phyloP scores from a whole-genome alignment of 2,113 vertebrate species.

The Cephalophus harveyi region DNA sequence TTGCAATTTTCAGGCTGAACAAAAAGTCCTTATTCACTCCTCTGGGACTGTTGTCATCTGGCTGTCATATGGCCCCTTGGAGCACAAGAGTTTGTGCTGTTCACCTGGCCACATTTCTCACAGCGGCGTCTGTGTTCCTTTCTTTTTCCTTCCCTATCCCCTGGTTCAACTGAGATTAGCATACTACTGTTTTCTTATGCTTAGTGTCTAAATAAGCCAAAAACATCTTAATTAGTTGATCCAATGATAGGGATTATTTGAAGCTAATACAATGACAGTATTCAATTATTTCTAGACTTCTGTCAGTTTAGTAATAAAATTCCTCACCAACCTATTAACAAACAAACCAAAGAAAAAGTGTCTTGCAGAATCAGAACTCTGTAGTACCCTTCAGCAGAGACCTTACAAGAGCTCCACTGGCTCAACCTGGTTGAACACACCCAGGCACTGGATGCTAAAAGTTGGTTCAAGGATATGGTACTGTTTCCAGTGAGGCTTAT shows the following conservation, averaged over 20 bases:
- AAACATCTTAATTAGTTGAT: background rate
- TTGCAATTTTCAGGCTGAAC: background rate
- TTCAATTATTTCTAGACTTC: background rate
- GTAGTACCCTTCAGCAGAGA: background rate
- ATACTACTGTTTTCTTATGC: background rate
- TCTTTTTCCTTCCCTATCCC: background rate
- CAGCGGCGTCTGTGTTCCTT: background rate
- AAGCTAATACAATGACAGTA: background rate
- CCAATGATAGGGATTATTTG: background rate
- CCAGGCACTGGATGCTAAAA: background rate
- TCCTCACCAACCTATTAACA: background rate
- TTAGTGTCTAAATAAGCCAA: background rate
- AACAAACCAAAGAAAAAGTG: background rate
- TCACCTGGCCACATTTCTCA: background rate
- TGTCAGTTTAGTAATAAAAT: background rate
- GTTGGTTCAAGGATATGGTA: background rate
- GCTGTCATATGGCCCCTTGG: background rate
- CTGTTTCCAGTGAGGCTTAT: background rate
- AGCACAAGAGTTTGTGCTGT: background rate
- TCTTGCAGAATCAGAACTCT: background rate
- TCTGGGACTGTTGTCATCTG: background rate
- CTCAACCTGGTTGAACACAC: background rate
- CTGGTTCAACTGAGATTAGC: background rate
- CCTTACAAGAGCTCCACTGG: background rate
- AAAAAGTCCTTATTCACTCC: background rate